Conservation (phyloP, 2,888 invertebrate genomes). For the Baronia brevicornis region DNA sequence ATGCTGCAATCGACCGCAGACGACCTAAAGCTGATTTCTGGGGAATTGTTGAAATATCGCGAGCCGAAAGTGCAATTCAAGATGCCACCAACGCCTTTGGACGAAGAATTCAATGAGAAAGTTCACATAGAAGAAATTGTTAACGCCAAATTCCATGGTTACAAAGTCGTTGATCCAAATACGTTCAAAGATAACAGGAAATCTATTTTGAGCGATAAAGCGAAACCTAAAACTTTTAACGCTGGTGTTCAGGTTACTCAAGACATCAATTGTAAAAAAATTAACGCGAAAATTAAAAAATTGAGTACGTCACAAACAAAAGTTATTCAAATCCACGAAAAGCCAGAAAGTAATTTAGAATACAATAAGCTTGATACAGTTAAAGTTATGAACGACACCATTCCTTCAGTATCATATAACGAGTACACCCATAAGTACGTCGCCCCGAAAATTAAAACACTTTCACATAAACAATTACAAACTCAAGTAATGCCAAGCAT, state of each 20-base stretch:
- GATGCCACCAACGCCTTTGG: constrained; percentile 51
- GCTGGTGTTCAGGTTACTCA: constrained; percentile 32
- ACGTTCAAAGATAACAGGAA: constrained; percentile 12
- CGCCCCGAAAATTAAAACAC: constrained; percentile 31
- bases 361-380: constrained; percentile 32
- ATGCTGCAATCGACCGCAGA: constrained; percentile 68
- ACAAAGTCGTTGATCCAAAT: constrained; percentile 54
- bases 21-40: constrained; percentile 61
- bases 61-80: constrained; percentile 48
- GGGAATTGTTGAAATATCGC: constrained; percentile 51
- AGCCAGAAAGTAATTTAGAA: constrained; percentile 25
- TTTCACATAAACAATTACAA: constrained; percentile 35
- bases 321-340: constrained; percentile 46
- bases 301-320: constrained; percentile 46
- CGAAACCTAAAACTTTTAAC: constrained; percentile 28
- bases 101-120: constrained; percentile 66
- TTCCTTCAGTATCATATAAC: constrained; percentile 44
- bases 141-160: constrained; percentile 65
- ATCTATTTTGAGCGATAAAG: constrained; percentile 17
- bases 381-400: constrained; percentile 22
- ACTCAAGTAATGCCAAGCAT: constrained; percentile 69
- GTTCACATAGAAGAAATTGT: constrained; percentile 66
- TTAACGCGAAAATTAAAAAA: constrained; percentile 34
- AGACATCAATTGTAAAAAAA: too few relatives aligned
- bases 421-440: constrained; percentile 47